Evolutionary conservation across 2,797 vertebrate genomes (phyloP), one percentile per base, ranked within the genome.

Genomic region (Tolypeutes matacus): DNA sequence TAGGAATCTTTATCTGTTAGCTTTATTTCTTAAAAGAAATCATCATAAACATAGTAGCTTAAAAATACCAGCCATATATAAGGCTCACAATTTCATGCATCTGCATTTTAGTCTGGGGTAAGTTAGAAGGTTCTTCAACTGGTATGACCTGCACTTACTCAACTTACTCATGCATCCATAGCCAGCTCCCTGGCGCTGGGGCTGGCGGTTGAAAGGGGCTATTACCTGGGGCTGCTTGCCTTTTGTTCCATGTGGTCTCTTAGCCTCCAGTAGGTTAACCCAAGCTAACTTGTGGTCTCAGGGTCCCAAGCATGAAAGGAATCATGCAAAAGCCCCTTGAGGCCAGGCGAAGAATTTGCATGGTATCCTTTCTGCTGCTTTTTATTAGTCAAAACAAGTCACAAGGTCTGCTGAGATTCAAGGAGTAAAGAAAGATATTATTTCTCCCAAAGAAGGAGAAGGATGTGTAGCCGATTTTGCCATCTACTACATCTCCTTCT

Each of bases 1-100:
- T 46, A 86, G 31, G n/a, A 86, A 94, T 90, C 27, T 76, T 67
- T 80, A 62, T n/a, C 3, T 8, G 5, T 15, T 86, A 73, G 21
- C 5, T 69, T 82, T 17, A 39, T 6, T 64, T n/a, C 78, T 91
- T 85, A 31, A 2, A 39, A 56, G 64, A 84, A 90, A 11, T 42
- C n/a, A 21, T 34, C 39, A 70, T 77, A 17, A 53, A 23, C 27
- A 7, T 62, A 49, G 0, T 36, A 9, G 58, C 51, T 60, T 67
- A 29, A 81, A 81, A 70, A 36, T 46, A 29, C 39, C 1, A 85
- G 67, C 7, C 11, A 17, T 3, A 2, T 10, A 4, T 36, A 27
- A 20, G 4, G 46, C 49, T 64, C 21, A 46, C 6, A 65, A 15
- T 46, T 49, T 25, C 34, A 18, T 25, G 27, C 29, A n/a, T 18